Base-by-base conservation (phyloP, 2,888 invertebrate species). In the Hypselothyrea guttata region DNA sequence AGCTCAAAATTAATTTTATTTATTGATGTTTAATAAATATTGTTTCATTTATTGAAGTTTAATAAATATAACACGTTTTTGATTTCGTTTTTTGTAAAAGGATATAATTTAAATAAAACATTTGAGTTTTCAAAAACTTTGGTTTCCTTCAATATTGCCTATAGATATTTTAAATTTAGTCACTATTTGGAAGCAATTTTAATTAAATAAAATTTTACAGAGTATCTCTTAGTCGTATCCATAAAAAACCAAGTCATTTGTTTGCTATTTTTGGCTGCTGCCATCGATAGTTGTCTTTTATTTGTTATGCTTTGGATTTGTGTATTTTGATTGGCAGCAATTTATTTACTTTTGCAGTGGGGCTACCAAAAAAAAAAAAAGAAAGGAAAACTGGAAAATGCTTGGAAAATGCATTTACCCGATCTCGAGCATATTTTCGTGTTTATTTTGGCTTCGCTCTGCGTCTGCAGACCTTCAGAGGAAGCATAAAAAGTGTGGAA, bases 311-410 rank as follows among this genome's bases (percentile, higher is more conserved):
- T 53, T 35, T 45, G 9, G 22, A 31, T 42, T 48, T 63, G 42
- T 61, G 16, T 60, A 48, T 62, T 75, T 64, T 59, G 65, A 61
- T 59, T 53, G 58, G 62, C 76, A 59, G 16, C 56, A 38, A 70
- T 59, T 57, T 72, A 75, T 76, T 83, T 76, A 55, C 52, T 57
- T 53, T 54, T 59, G 66, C 55, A 60, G 61, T 54, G 54, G 34
- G 60, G 40, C 9, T 34, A 27, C 67, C 38, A 4, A 1, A 28
- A 48, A 55, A 66, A 60, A 52, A 71, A 44, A 41, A 28, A 9
- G 11, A 16, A 28, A 33, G 2, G 9, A 11, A 1, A 38, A 18
- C 1, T 8, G 13, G 15, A 42, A n/a, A n/a, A n/a, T n/a, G n/a
- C n/a, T n/a, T 42, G 5, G 18, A 30, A 48, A 40, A 13, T 13